Evolutionary conservation across 2,797 vertebrate species (phyloP).

Genomic region (Iguana delicatissima): DNA sequence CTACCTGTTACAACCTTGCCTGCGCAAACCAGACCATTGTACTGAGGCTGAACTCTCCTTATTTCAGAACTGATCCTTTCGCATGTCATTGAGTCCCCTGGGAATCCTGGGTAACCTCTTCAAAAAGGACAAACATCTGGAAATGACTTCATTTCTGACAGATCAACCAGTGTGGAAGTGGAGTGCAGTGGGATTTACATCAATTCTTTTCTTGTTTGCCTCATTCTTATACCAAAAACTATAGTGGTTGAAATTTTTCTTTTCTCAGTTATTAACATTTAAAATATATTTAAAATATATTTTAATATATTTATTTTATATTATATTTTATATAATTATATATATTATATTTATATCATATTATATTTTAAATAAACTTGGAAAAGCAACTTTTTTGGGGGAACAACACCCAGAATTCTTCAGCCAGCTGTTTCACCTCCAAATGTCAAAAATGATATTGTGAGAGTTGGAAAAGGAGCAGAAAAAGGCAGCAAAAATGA

Average conservation of each 20-base stretch:
- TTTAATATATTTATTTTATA: no score
- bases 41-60: neutral
- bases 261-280: neutral
- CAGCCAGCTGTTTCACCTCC: no score
- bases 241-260: neutral
- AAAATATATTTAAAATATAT: no score
- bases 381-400: no score
- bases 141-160: neutral
- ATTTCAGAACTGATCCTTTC: neutral
- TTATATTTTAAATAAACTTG: no score
- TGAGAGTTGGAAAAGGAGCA: neutral
- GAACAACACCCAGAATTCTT: no score
- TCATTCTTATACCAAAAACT: neutral
- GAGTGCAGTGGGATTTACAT: neutral
- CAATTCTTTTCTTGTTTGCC: neutral
- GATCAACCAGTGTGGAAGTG: neutral
- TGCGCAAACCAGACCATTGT: neutral
- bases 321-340: no score
- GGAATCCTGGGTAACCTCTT: neutral
- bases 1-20: neutral
- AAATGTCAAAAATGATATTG: neutral
- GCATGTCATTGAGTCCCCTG: neutral
- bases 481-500: neutral
- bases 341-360: no score
- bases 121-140: neutral